phyloP scores from a whole-genome alignment of 2,797 vertebrate genomes.

The Apodemus agrarius region DNA sequence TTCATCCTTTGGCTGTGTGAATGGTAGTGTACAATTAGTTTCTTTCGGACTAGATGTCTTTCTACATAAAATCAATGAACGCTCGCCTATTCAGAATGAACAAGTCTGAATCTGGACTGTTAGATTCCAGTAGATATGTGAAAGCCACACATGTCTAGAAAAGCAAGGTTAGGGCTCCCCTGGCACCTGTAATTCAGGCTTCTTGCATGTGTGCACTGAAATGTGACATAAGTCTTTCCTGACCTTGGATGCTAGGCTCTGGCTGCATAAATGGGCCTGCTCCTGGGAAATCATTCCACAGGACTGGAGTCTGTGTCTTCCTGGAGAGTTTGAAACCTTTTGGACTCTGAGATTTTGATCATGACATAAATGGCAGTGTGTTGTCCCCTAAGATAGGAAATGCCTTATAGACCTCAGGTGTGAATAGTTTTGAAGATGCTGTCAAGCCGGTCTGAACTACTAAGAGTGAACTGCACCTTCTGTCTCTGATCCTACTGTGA shows the following conservation, averaged over 20 bases:
- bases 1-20: background rate
- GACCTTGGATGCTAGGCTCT: slow-evolving; percentile 22
- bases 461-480: background rate
- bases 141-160: slow-evolving; percentile 72
- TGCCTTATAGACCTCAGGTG: background rate
- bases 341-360: slow-evolving; percentile 20
- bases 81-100: background rate
- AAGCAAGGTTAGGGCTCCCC: slow-evolving; percentile 66
- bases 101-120: slow-evolving; percentile 47
- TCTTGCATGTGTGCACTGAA: background rate
- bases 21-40: background rate
- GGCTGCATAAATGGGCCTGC: background rate
- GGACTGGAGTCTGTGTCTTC: slow-evolving; percentile 54
- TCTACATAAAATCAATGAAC: background rate
- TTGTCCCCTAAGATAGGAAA: background rate
- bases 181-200: slow-evolving; percentile 57
- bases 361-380: background rate
- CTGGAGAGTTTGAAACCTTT: slow-evolving; percentile 20
- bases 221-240: slow-evolving; percentile 50
- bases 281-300: background rate
- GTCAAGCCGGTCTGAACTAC: background rate
- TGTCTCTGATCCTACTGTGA: background rate
- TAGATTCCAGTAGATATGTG: slow-evolving; percentile 46
- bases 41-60: background rate
- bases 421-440: background rate